Percentiles rank a stretch among this genome's conserved stretches.
phyloP scores from a whole-genome alignment of 2,113 vertebrate species.

The Macaca mulatta region DNA sequence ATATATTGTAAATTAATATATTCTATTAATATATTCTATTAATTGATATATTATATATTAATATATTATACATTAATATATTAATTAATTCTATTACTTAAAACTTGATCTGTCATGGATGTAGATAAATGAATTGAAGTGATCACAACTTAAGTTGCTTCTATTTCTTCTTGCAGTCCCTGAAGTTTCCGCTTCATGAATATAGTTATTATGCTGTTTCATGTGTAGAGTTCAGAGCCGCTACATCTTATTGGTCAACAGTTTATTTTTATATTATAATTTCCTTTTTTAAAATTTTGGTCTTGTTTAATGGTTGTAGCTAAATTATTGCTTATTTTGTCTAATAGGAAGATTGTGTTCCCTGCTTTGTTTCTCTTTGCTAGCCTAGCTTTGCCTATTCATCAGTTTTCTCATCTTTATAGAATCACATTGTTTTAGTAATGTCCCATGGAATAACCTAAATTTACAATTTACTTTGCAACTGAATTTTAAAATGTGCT shows the following conservation, averaged over 20 bases:
- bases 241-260: accelerated
- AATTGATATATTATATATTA: too few relatives aligned
- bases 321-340: not conserved
- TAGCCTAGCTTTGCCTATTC: not conserved
- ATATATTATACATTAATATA: too few relatives aligned
- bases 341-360: not conserved
- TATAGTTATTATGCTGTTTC: accelerated
- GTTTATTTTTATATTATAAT: not conserved
- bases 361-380: not conserved
- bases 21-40: too few relatives aligned
- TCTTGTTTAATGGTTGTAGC: not conserved
- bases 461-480: not conserved
- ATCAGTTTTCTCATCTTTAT: not conserved
- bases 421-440: not conserved
- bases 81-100: not conserved
- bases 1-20: too few relatives aligned
- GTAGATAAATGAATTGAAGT: not conserved
- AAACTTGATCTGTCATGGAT: too few relatives aligned
- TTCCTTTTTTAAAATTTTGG: not conserved
- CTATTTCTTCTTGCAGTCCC: accelerated
- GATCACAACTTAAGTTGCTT: accelerated
- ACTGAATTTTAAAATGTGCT: not conserved
- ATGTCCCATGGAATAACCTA: not conserved
- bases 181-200: too few relatives aligned
- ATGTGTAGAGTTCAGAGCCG: accelerated